Conservation (phyloP, 2,888 invertebrate species). For the Agrypnus murinus region DNA sequence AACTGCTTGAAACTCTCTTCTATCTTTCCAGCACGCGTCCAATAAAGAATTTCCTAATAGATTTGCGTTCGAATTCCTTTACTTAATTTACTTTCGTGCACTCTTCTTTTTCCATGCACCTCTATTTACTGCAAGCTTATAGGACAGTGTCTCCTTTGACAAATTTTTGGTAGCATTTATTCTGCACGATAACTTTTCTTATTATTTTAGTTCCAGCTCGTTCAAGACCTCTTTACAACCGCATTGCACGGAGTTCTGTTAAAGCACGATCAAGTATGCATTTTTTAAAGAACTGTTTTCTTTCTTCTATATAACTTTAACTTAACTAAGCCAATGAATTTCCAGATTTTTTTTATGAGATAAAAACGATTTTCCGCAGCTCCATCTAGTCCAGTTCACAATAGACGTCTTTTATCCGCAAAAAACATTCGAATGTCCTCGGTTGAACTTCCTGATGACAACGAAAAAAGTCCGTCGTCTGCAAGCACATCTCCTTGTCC, state of each 20-base stretch:
- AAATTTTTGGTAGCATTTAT: background rate
- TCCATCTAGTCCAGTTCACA: constrained; percentile 94
- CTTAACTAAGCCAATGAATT: background rate
- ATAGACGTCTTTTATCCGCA: constrained; percentile 85
- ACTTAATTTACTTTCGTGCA: constrained; percentile 17
- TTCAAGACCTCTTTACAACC: constrained; percentile 65
- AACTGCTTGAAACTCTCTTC: no score
- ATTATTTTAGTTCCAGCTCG: constrained; percentile 61
- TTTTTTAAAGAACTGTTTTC: constrained; percentile 42
- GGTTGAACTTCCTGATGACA: constrained; percentile 93
- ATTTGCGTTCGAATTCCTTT: background rate
- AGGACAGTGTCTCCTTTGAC: constrained; percentile 4
- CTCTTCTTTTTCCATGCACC: constrained; percentile 17
- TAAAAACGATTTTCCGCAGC: constrained; percentile 72
- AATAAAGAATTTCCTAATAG: background rate
- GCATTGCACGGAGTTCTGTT: constrained; percentile 65
- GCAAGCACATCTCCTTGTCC: constrained; percentile 96
- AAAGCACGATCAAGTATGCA: constrained; percentile 70
- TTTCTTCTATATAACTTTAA: background rate
- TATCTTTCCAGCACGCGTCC: no score
- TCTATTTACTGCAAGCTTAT: constrained; percentile 5
- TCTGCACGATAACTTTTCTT: constrained; percentile 38
- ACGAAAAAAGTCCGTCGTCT: constrained; percentile 92
- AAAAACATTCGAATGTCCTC: constrained; percentile 93
- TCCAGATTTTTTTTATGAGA: background rate